Conservation (phyloP, 2,797 vertebrate species). For the Muscicapa comitata region DNA sequence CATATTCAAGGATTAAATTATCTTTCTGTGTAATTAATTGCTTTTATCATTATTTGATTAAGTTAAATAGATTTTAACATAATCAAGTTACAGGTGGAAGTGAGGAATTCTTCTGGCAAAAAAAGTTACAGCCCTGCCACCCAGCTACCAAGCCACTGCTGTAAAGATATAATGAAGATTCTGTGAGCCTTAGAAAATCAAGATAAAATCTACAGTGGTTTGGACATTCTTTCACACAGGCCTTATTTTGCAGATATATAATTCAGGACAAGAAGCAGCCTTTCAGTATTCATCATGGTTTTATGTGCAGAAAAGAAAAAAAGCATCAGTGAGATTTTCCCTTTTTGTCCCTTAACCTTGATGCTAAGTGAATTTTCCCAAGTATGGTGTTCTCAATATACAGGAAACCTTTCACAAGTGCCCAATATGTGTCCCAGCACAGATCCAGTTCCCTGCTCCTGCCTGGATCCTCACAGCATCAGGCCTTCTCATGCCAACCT, state of each 20-base stretch:
- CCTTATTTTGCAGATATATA: background rate
- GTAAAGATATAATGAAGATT: background rate
- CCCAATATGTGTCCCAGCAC: background rate
- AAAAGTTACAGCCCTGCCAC: background rate
- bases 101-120: background rate
- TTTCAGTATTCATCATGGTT: background rate
- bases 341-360: background rate
- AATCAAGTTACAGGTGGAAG: background rate
- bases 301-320: background rate
- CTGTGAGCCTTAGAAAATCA: background rate
- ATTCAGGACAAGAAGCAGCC: background rate
- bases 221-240: background rate
- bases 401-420: background rate
- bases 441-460: background rate
- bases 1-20: constrained; percentile 6
- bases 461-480: background rate
- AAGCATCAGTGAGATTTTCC: background rate
- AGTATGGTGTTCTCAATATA: background rate
- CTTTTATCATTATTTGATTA: background rate
- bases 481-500: background rate
- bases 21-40: background rate
- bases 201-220: background rate
- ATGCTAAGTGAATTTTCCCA: background rate
- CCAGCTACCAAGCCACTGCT: background rate
- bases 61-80: background rate